Evolutionary conservation across 2,797 vertebrate species (phyloP).

Genomic region (Pachyuromys duprasi): DNA sequence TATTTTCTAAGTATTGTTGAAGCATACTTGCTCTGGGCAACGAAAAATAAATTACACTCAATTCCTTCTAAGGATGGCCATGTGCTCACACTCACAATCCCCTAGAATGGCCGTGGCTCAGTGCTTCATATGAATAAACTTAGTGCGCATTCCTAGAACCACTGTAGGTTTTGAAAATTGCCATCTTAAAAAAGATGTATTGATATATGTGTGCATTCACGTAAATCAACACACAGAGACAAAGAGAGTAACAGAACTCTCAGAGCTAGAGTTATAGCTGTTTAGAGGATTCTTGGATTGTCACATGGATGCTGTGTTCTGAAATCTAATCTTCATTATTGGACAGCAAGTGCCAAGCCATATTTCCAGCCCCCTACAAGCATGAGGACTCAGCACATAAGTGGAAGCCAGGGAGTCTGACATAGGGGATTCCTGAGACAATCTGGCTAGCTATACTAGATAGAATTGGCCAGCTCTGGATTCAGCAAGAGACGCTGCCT

Average conservation of each 20-base stretch:
- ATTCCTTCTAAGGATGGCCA: background rate
- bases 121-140: conserved; percentile 19
- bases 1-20: conserved; percentile 52
- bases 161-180: background rate
- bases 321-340: background rate
- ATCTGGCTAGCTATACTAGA: background rate
- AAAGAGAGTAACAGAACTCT: background rate
- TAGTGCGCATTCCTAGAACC: conserved; percentile 36
- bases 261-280: background rate
- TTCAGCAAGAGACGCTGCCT: background rate
- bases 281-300: background rate
- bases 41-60: background rate
- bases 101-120: background rate
- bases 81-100: background rate
- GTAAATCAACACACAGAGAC: background rate
- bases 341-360: background rate
- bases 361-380: background rate
- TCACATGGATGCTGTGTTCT: background rate
- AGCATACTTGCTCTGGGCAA: conserved; percentile 26
- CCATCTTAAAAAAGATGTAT: background rate
- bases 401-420: background rate
- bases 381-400: background rate
- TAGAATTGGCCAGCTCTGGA: background rate
- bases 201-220: background rate
- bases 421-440: background rate